A percentile compares a stretch with the other conserved stretches of the same genome.
phyloP scores from a whole-genome alignment of 2,113 vertebrate species.

The Syngnathus scovelli region DNA sequence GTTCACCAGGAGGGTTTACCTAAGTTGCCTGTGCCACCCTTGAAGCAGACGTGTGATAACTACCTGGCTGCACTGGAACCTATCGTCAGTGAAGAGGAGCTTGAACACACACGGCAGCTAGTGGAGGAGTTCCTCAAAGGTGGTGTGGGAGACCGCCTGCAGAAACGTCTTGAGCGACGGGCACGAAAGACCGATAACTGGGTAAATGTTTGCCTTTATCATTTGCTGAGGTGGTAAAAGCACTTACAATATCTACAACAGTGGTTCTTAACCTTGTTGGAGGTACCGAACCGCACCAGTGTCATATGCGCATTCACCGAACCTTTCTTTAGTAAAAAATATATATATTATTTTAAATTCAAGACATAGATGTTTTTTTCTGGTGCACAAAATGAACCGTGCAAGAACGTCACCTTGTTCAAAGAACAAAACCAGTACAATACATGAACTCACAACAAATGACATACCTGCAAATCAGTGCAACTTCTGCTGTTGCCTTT shows the following conservation, averaged over 20 bases:
- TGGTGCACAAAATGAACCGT: no score
- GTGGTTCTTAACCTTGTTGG: no score
- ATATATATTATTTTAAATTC: no score
- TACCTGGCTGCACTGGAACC: conserved; percentile 85
- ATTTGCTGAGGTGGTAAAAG: neutral
- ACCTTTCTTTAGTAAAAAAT: no score
- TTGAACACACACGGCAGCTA: conserved; percentile 77
- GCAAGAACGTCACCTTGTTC: no score
- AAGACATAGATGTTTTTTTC: no score
- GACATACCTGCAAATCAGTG: no score
- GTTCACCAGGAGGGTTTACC: conserved; percentile 67
- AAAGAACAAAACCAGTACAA: no score
- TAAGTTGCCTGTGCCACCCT: conserved; percentile 71
- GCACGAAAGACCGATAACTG: conserved; percentile 90
- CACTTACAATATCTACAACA: neutral
- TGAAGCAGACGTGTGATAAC: conserved; percentile 83
- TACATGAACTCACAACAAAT: no score
- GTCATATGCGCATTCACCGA: no score
- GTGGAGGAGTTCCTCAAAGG: conserved; percentile 80
- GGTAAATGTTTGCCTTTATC: conserved; percentile 66
- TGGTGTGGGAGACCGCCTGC: conserved; percentile 87
- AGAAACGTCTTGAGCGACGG: conserved; percentile 86
- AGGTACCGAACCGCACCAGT: no score
- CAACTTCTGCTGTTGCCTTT: no score
- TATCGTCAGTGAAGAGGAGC: conserved; percentile 83